Conservation (phyloP, 2,797 vertebrate species). For the Schizopygopsis malacanthus region DNA sequence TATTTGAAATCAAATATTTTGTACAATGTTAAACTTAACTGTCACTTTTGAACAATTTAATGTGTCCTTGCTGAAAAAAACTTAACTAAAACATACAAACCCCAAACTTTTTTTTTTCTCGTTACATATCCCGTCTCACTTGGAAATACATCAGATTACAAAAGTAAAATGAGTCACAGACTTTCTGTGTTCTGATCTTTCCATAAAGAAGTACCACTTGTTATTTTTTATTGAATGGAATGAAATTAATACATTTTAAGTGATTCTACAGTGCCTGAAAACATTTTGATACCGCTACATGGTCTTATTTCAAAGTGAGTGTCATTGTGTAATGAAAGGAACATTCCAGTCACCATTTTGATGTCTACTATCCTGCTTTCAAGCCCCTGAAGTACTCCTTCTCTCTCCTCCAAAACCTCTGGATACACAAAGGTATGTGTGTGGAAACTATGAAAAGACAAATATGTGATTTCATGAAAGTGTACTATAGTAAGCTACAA, state of each 20-base stretch:
- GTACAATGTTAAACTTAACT: background rate
- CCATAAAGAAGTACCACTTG: background rate
- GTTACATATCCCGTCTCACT: background rate
- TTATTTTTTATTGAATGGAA: background rate
- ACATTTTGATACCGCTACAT: background rate
- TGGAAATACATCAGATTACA: background rate
- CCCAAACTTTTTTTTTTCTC: background rate
- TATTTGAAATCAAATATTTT: background rate
- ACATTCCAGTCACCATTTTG: conserved; percentile 70
- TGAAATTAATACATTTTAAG: background rate
- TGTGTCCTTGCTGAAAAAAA: background rate
- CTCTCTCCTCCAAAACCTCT: conserved; percentile 72
- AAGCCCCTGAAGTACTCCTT: conserved; percentile 68
- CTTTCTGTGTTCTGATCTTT: background rate
- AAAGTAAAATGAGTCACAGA: background rate
- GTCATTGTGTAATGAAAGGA: background rate
- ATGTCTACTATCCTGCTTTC: conserved; percentile 79
- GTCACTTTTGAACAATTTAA: background rate
- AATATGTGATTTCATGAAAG: background rate
- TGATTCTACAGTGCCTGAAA: background rate
- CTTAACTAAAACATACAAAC: background rate
- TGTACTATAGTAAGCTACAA: background rate
- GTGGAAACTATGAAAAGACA: conserved; percentile 76
- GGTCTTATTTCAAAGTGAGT: background rate
- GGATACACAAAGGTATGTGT: conserved; percentile 78